Conservation (phyloP, 2,797 vertebrate species). For the Hypotaenidia philippensis region DNA sequence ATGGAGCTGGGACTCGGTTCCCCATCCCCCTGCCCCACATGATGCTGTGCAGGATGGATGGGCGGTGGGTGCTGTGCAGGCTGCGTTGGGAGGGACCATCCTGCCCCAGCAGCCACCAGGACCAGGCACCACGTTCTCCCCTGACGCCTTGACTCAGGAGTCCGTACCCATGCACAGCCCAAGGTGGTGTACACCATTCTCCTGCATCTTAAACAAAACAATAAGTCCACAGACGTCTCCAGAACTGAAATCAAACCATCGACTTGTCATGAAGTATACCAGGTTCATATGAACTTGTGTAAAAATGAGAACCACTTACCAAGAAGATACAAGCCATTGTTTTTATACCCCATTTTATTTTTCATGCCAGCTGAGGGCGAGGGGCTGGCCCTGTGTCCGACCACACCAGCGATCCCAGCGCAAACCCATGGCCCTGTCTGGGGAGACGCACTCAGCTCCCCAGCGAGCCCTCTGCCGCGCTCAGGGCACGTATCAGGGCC, state of each 20-base stretch:
- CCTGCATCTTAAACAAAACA: neutral
- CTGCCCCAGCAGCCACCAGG: neutral
- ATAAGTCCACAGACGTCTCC: neutral
- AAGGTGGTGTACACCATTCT: rapidly evolving
- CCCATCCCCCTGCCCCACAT: too few relatives aligned
- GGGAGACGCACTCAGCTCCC: neutral
- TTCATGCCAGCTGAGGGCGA: rapidly evolving
- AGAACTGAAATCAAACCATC: rapidly evolving
- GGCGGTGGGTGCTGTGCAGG: neutral
- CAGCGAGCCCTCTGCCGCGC: rapidly evolving
- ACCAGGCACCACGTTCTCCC: rapidly evolving
- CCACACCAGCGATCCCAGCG: rapidly evolving
- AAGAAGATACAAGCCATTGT: neutral
- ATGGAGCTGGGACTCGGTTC: rapidly evolving
- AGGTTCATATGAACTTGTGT: rapidly evolving
- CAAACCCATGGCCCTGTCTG: rapidly evolving
- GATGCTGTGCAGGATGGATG: neutral
- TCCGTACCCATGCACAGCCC: too few relatives aligned
- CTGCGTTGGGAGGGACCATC: rapidly evolving
- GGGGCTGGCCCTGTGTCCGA: rapidly evolving
- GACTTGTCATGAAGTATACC: neutral
- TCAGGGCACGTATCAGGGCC: rapidly evolving
- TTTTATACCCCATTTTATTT: neutral
- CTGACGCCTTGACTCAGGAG: rapidly evolving
- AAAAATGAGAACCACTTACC: neutral